phyloP scores from a whole-genome alignment of 92 coral and sea anemone species.

The Epizoanthus scotinus region DNA sequence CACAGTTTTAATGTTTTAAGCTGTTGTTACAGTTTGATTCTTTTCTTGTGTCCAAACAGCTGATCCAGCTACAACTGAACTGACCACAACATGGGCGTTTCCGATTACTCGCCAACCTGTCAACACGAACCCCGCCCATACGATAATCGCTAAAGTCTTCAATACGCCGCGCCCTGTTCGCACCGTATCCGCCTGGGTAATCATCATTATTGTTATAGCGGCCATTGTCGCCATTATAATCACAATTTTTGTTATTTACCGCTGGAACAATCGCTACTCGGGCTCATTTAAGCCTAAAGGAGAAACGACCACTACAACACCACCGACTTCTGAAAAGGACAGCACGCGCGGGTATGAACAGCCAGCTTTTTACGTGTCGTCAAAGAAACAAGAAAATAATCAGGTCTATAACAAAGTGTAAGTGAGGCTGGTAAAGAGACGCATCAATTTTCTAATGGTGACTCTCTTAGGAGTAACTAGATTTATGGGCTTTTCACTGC shows the following conservation, averaged over 20 bases:
- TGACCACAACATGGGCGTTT: too few species aligned
- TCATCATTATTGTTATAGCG: constrained; percentile 58
- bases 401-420: constrained; percentile 26
- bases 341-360: constrained; percentile 29
- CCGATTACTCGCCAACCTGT: too few species aligned
- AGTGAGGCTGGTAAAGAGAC: not conserved
- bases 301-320: constrained; percentile 4
- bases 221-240: constrained; percentile 65
- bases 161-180: not conserved
- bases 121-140: too few species aligned
- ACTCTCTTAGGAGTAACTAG: too few species aligned
- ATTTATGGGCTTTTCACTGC: too few species aligned
- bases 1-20: too few species aligned
- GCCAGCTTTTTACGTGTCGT: constrained; percentile 38
- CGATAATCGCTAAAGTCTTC: too few species aligned
- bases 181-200: constrained; percentile 74
- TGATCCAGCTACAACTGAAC: too few species aligned
- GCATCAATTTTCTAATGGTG: too few species aligned
- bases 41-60: too few species aligned
- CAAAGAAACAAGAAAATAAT: constrained; percentile 28
- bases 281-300: constrained; percentile 75
- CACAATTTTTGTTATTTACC: constrained; percentile 72
- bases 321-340: constrained; percentile 19
- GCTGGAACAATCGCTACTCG: constrained; percentile 86
- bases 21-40: too few species aligned